phyloP scores from a whole-genome alignment of 2,888 invertebrate species.

The Pristionchus maxplancki region DNA sequence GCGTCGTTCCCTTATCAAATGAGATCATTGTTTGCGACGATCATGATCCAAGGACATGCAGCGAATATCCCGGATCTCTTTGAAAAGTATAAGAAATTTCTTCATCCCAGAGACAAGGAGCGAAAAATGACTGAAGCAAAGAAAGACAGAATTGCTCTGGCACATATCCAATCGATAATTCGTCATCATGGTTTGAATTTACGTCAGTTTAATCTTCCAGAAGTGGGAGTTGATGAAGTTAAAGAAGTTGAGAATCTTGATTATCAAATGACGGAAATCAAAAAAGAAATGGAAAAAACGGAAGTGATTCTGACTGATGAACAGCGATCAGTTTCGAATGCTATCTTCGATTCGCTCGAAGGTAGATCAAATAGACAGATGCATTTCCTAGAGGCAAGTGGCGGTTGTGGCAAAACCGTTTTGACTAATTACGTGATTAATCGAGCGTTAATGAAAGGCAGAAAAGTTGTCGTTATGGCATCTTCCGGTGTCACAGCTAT shows the following conservation, averaged over 20 bases:
- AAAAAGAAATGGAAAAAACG: not conserved
- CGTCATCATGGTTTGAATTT: not conserved
- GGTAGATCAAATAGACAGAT: not conserved
- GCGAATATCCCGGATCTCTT: not conserved
- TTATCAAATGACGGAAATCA: not conserved
- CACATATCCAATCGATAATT: conserved; percentile 2
- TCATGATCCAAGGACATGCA: not conserved
- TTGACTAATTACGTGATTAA: conserved; percentile 48
- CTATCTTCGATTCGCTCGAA: not conserved
- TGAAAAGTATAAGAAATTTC: conserved; percentile 2
- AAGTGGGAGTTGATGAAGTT: not conserved
- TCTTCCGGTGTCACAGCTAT: conserved; percentile 53
- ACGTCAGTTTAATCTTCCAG: not conserved
- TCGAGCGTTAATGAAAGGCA: not conserved
- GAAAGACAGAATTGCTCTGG: conserved; percentile 13
- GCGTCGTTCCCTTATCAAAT: not conserved
- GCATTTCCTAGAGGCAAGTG: conserved; percentile 46
- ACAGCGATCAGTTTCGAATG: not conserved
- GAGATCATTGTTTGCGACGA: conserved; percentile 21
- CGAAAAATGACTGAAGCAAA: not conserved
- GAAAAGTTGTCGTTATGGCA: conserved; percentile 30
- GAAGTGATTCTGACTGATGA: not conserved
- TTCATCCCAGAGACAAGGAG: not conserved
- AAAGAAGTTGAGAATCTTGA: not conserved
- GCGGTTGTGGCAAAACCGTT: conserved; percentile 52